These are phyloP conservation scores for Myripristis jacobus DNA, from an alignment of 2,797 vertebrate genomes.

Conservation along the genomic window DNA sequence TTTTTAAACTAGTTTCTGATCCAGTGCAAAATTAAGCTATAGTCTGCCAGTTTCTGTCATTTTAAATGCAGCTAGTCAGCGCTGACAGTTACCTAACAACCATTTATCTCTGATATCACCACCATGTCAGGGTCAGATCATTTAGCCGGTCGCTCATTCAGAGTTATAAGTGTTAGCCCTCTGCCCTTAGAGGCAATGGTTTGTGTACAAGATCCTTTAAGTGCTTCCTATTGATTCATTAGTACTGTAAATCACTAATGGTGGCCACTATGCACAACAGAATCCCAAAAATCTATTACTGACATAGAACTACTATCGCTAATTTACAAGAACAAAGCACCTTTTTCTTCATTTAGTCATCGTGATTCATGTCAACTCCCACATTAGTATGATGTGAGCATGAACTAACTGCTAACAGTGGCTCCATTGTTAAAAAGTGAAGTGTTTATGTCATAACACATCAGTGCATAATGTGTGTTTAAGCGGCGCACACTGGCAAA, in stretches of 20 bases:
- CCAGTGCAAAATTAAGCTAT: too few species aligned
- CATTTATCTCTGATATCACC: slow-evolving; percentile 32
- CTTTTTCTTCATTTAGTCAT: slow-evolving; percentile 31
- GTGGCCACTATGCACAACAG: slow-evolving; percentile 17
- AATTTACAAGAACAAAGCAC: slow-evolving; percentile 40
- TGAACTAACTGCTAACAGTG: not conserved
- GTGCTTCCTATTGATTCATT: slow-evolving; percentile 70
- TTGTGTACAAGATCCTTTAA: slow-evolving; percentile 48
- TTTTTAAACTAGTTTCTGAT: too few species aligned
- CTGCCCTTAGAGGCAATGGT: slow-evolving; percentile 37
- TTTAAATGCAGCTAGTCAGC: slow-evolving; percentile 44
- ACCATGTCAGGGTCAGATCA: slow-evolving; percentile 14
- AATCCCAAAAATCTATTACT: slow-evolving; percentile 53
- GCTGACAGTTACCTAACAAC: slow-evolving; percentile 35
- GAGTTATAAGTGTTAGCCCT: slow-evolving; percentile 19
- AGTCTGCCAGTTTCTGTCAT: slow-evolving; percentile 24
- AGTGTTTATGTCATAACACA: slow-evolving; percentile 30
- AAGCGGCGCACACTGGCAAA: not conserved
- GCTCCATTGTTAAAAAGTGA: slow-evolving; percentile 3
- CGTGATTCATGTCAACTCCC: slow-evolving; percentile 38
- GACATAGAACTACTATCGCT: slow-evolving; percentile 39
- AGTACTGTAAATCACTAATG: slow-evolving; percentile 44
- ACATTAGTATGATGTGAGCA: slow-evolving; percentile 30
- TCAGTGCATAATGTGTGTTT: slow-evolving; percentile 21
- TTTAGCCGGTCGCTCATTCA: slow-evolving; percentile 20